These are phyloP conservation scores for Hydrolagus colliei DNA, from an alignment of 2,797 vertebrate species.

Conservation along the genomic window DNA sequence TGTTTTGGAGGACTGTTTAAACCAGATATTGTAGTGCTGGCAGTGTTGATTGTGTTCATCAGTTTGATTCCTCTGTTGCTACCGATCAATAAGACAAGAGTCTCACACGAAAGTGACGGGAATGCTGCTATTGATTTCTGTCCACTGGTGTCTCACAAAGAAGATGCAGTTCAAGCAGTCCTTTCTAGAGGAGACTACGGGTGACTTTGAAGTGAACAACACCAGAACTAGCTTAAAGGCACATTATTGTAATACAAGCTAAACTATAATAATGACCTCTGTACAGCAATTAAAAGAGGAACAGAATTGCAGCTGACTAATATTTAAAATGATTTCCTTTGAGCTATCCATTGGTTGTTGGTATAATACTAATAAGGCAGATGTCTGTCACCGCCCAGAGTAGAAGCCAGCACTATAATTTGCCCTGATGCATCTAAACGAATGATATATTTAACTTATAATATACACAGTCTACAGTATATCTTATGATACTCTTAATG, in stretches of 20 bases:
- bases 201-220: background rate
- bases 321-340: background rate
- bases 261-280: background rate
- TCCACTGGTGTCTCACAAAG: background rate
- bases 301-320: background rate
- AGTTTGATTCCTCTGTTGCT: slow-evolving; percentile 9
- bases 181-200: background rate
- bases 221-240: background rate
- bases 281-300: background rate
- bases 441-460: too few relatives aligned
- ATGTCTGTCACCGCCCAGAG: too few relatives aligned
- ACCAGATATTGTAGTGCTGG: background rate
- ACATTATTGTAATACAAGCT: background rate
- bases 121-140: slow-evolving; percentile 13
- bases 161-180: background rate
- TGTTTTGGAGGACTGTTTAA: background rate
- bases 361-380: background rate
- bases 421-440: background rate
- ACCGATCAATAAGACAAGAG: background rate
- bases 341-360: background rate
- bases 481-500: too few relatives aligned
- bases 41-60: background rate
- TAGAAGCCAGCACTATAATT: background rate
- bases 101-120: background rate
- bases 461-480: too few relatives aligned